These are phyloP conservation scores for Cephus pulcher DNA, from an alignment of 2,888 invertebrate genomes.

Conservation along the genomic window DNA sequence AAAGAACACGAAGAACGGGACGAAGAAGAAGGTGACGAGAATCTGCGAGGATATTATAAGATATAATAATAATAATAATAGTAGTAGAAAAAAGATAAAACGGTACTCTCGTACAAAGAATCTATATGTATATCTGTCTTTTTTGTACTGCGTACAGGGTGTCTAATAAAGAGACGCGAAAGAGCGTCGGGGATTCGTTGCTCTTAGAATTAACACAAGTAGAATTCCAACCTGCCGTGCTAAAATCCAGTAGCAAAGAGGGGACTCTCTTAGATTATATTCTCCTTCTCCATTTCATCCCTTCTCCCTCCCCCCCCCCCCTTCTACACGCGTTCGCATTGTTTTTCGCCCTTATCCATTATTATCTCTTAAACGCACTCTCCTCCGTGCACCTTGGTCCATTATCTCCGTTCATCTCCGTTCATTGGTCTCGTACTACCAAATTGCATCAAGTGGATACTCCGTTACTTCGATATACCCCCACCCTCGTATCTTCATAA, in stretches of 20 bases:
- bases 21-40: not conserved
- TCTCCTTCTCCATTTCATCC: not conserved
- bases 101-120: not conserved
- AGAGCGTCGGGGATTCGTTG: slow-evolving; percentile 7
- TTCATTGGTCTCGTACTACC: not conserved
- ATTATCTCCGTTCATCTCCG: not conserved
- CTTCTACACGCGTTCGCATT: not conserved
- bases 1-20: not conserved
- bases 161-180: slow-evolving; percentile 19
- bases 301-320: not conserved
- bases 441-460: not conserved
- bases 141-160: slow-evolving; percentile 8
- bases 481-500: too few species aligned
- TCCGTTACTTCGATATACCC: not conserved
- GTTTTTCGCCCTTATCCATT: not conserved
- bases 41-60: not conserved
- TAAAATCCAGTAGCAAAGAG: not conserved
- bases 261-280: not conserved
- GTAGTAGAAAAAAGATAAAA: not conserved
- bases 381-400: not conserved
- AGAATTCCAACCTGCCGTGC: not conserved
- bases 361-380: not conserved
- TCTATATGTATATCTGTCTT: slow-evolving; percentile 17
- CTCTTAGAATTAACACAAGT: not conserved
- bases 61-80: not conserved